Evolutionary conservation across 2,888 invertebrate species (phyloP), one percentile per base, ranked within the genome.

Genomic region (Periphyllus acericola): DNA sequence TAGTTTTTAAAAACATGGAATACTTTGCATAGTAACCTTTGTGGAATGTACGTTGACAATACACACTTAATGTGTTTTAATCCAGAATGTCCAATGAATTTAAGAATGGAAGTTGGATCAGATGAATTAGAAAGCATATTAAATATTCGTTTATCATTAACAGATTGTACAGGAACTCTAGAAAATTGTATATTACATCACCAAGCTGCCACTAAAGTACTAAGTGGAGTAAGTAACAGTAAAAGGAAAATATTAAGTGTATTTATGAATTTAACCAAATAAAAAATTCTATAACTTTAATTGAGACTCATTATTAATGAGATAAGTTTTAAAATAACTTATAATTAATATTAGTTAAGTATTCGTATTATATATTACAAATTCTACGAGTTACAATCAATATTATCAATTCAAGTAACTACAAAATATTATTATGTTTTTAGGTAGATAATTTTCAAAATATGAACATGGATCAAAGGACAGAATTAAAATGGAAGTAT

Each of bases 101-200:
- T 90, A 46, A 91, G 91, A 29, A 90, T 90, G 36, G 91, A 91
- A 89, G 90, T 81, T 89, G 90, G 78, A 87, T 91, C 90, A 89
- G 90, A 92, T 5, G 79, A 88, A n/a, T 79, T 90, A 19, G 89
- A 89, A 66, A 90, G 91, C 71, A 92, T 91, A 75, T 93, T 93
- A 89, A 94, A 95, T 90, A 91, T 95, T n/a, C 92, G 93, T 85
- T 92, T 95, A 1, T 93, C 93, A 6, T 92, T 95, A 71, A 92
- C 94, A 17, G 96, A 96, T 91, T 95, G 95, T 89, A 95, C 95
- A 0, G 95, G 95, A 17, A 94, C 94, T 46, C 90, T 95, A 32
- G 91, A 91, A 0, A 94, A 93, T 89, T 91, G 94, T 81, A 92
- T 93, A 19, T 92, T 96, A 19, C 93, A 93, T 40, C 92, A 94